Evolutionary conservation across 1,140 invertebrate species (phyloP).

Genomic region (Nomia melanderi): DNA sequence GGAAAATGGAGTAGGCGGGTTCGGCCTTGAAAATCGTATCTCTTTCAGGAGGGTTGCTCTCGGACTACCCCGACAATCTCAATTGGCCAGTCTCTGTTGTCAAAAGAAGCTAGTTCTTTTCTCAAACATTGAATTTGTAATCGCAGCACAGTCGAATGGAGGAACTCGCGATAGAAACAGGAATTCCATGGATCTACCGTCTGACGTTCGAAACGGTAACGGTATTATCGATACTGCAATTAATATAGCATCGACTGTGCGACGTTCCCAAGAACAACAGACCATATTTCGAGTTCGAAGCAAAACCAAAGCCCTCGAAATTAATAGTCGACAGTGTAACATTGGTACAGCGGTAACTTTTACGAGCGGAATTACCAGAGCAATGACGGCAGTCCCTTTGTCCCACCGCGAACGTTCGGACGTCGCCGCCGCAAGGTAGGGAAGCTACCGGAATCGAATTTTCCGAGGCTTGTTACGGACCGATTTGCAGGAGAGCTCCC

Average conservation of each 20-base stretch:
- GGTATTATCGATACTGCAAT: too few relatives aligned
- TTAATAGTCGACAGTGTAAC: neutral
- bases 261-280: too few relatives aligned
- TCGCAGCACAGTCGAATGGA: too few relatives aligned
- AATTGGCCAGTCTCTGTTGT: too few relatives aligned
- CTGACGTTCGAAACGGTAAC: too few relatives aligned
- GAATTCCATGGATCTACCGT: too few relatives aligned
- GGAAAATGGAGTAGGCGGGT: slow-evolving; percentile 12
- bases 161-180: too few relatives aligned
- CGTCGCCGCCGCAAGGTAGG: slow-evolving; percentile 47
- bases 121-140: too few relatives aligned
- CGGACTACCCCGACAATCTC: neutral
- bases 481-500: slow-evolving; percentile 40
- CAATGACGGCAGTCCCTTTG: slow-evolving; percentile 16
- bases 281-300: too few relatives aligned
- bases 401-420: slow-evolving; percentile 45
- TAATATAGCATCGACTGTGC: too few relatives aligned
- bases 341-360: neutral
- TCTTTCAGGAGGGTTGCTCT: slow-evolving; percentile 62
- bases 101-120: too few relatives aligned
- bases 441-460: slow-evolving; percentile 70
- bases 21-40: slow-evolving; percentile 67
- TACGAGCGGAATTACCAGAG: slow-evolving; percentile 7
- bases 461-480: slow-evolving; percentile 72
- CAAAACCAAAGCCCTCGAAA: too few relatives aligned